A percentile compares a stretch with the other conserved stretches of the same genome.
Conservation (phyloP, 2,797 vertebrate species). For the Diceros bicornis region DNA sequence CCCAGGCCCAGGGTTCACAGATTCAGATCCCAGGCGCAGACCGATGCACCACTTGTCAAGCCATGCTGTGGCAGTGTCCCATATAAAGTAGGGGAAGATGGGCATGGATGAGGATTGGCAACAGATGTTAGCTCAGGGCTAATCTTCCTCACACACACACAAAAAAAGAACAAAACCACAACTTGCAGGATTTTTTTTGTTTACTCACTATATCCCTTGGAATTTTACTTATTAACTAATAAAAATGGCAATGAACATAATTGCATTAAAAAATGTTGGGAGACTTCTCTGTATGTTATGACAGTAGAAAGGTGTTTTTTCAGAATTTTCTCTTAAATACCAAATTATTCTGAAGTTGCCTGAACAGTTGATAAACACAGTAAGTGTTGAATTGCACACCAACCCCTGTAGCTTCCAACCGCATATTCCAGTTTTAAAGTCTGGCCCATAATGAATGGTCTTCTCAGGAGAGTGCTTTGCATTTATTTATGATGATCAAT, state of each 20-base stretch:
- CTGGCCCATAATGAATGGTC: background rate
- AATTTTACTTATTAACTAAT: slow-evolving; percentile 87
- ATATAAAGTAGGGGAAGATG: too few relatives aligned
- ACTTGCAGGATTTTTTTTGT: slow-evolving; percentile 73
- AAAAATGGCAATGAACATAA: slow-evolving; percentile 83
- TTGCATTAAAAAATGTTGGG: slow-evolving; percentile 48
- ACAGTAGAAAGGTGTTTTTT: slow-evolving; percentile 34
- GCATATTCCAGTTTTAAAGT: slow-evolving; percentile 3
- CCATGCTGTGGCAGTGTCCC: too few relatives aligned
- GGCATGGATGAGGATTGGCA: too few relatives aligned
- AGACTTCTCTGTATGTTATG: background rate
- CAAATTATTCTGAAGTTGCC: slow-evolving; percentile 21
- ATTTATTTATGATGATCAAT: slow-evolving; percentile 9
- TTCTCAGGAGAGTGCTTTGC: background rate
- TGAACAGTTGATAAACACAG: background rate
- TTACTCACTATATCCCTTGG: slow-evolving; percentile 85
- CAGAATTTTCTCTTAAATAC: slow-evolving; percentile 26
- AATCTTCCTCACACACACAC: too few relatives aligned
- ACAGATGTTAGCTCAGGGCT: too few relatives aligned
- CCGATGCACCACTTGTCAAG: too few relatives aligned
- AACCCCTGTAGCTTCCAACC: background rate
- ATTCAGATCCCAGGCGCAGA: too few relatives aligned
- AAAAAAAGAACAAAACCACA: slow-evolving; percentile 56
- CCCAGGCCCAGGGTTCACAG: too few relatives aligned
- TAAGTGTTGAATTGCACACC: background rate